Base-by-base conservation (phyloP, 2,888 invertebrate genomes). In the Tanypteryx hageni region DNA sequence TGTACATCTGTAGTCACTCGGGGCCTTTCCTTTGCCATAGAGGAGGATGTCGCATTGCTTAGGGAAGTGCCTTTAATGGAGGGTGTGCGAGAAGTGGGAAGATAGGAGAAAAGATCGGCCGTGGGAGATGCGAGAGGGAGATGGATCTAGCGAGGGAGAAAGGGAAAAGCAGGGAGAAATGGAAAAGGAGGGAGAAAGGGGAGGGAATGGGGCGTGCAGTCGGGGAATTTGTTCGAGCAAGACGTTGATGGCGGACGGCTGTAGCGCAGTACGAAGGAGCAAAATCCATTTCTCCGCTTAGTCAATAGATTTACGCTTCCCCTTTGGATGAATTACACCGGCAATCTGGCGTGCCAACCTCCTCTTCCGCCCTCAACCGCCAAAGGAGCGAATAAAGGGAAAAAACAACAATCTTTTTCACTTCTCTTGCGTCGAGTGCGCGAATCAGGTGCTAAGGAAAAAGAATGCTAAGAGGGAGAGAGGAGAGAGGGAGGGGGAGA, bases 291-390 rank as follows among this genome's bases (percentile, higher is more conserved):
- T 64, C 89, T 64, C 61, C 89, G 61, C 89, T 89, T 89, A 89
- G 89, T 44, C 64, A 89, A 89, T 89, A 89, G 89, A 89, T 89
- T 89, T 89, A 89, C 89, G 89, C 89, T 61, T 89, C 44, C 44
- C 89, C 68, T 64, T 89, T 18, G 68, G 89, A 89, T 89, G 89
- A 89, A 61, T 89, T 64, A 89, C 89, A 64, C 64, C 89, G 64
- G 64, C 64, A 61, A 89, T 89, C 89, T 86, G 59, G 59, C 61
- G 58, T 58, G 31, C 57, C 86, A 61, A 31, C 86, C 61, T 59
- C 56, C 82, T 82, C 22, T 22, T 58, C 61, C 86, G 9, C n/a
- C 22, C 14, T 31, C n/a, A 64, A 86, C 31, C 68, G 89, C n/a
- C 56, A 68, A 44, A 64, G 61, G 44, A 64, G 64, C 31, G 14